Evolutionary conservation across 2,888 invertebrate species (phyloP).

Genomic region (Arge pagana): DNA sequence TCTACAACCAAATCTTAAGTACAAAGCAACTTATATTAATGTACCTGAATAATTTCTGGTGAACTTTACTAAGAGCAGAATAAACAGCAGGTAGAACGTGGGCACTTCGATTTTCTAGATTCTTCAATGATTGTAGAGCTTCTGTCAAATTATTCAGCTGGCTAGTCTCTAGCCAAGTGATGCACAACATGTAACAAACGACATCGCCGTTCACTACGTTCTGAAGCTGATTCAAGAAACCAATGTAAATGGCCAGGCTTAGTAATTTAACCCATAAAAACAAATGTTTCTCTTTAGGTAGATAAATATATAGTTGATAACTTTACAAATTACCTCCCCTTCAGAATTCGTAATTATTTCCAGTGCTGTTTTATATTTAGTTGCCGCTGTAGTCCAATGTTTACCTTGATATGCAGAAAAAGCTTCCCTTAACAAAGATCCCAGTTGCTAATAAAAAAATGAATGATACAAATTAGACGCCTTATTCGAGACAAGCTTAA

Average conservation of each 20-base stretch:
- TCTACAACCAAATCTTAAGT: conserved; percentile 7
- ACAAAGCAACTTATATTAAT: too few species aligned
- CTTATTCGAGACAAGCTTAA: too few species aligned
- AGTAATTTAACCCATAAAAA: too few species aligned
- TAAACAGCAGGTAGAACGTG: conserved; percentile 38
- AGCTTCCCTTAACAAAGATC: conserved; percentile 14
- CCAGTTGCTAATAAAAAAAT: conserved; percentile 2
- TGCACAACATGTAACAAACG: conserved; percentile 36
- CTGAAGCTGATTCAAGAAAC: conserved; percentile 26
- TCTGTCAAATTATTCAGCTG: conserved; percentile 33
- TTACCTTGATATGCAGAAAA: conserved; percentile 19
- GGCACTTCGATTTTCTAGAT: conserved; percentile 29
- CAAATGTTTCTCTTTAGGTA: too few species aligned
- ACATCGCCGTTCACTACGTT: conserved; percentile 17
- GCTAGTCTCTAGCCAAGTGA: conserved; percentile 27
- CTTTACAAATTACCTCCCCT: conserved; percentile 12
- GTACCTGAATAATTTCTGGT: conserved; percentile 42
- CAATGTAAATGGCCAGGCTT: too few species aligned
- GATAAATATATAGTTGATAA: too few species aligned
- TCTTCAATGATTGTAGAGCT: conserved; percentile 29
- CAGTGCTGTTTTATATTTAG: conserved; percentile 25
- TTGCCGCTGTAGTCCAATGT: conserved; percentile 22
- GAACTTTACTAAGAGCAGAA: conserved; percentile 34
- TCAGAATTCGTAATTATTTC: conserved; percentile 2
- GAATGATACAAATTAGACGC: too few species aligned